phyloP scores from a whole-genome alignment of 2,113 vertebrate genomes.

The Phalacrocorax pelagicus region DNA sequence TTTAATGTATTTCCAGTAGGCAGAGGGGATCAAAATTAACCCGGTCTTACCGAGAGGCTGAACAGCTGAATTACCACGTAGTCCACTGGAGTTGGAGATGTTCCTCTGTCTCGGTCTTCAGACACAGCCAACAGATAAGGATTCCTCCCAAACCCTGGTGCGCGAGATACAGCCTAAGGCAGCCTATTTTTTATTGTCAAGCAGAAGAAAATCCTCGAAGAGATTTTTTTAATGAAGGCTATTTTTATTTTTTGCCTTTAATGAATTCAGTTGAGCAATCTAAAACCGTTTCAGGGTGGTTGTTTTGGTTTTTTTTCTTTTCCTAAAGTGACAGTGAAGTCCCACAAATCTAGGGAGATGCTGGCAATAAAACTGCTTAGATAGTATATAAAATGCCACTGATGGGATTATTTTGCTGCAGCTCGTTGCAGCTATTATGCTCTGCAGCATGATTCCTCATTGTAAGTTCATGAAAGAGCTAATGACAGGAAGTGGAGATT shows the following conservation, averaged over 20 bases:
- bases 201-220: neutral
- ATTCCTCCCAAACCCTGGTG: neutral
- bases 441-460: neutral
- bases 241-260: neutral
- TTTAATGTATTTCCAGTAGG: neutral
- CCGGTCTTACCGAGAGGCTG: neutral
- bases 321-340: neutral
- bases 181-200: neutral
- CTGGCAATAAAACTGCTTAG: neutral
- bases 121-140: neutral
- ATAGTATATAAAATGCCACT: neutral
- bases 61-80: neutral
- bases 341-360: neutral
- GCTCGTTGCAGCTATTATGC: slow-evolving; percentile 30
- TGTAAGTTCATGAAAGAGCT: slow-evolving; percentile 28
- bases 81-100: neutral
- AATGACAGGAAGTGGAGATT: neutral
- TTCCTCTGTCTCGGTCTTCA: neutral
- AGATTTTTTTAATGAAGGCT: neutral
- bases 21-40: neutral
- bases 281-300: neutral
- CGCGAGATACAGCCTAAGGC: neutral
- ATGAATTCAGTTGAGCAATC: neutral
- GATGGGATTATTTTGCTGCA: slow-evolving; percentile 34
- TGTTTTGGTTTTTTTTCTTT: neutral